Evolutionary conservation across 1,140 invertebrate species (phyloP).

Genomic region (Heliconius melpomene): DNA sequence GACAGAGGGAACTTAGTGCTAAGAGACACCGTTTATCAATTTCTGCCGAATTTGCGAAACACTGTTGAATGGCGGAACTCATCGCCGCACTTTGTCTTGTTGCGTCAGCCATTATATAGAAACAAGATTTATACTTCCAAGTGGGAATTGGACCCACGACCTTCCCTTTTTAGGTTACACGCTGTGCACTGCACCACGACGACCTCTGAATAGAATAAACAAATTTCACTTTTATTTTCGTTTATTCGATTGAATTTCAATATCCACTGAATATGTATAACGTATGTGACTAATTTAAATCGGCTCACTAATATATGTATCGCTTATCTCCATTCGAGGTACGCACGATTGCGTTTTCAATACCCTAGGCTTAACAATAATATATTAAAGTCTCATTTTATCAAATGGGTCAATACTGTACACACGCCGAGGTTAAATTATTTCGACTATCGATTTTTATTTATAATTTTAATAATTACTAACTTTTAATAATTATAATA

Average conservation of each 20-base stretch:
- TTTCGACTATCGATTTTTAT: background rate
- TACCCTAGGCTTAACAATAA: background rate
- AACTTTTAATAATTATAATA: background rate
- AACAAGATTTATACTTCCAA: too few relatives aligned
- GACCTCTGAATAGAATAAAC: too few relatives aligned
- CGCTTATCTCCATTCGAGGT: background rate
- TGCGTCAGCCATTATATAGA: too few relatives aligned
- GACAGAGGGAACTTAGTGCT: too few relatives aligned
- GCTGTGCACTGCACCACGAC: too few relatives aligned
- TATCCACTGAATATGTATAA: background rate
- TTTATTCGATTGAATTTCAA: background rate
- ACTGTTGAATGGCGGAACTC: too few relatives aligned
- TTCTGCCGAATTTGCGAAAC: too few relatives aligned
- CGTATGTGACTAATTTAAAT: background rate
- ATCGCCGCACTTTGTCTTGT: too few relatives aligned
- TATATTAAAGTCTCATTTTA: background rate
- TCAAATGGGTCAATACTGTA: conserved; percentile 1
- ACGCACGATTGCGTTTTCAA: background rate
- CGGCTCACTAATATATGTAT: background rate
- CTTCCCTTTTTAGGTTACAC: too few relatives aligned
- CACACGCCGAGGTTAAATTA: background rate
- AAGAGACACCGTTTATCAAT: too few relatives aligned
- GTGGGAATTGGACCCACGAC: too few relatives aligned
- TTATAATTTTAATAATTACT: too few relatives aligned
- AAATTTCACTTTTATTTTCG: background rate